Conservation (phyloP, 2,888 invertebrate species). For the Pyrgus malvae region DNA sequence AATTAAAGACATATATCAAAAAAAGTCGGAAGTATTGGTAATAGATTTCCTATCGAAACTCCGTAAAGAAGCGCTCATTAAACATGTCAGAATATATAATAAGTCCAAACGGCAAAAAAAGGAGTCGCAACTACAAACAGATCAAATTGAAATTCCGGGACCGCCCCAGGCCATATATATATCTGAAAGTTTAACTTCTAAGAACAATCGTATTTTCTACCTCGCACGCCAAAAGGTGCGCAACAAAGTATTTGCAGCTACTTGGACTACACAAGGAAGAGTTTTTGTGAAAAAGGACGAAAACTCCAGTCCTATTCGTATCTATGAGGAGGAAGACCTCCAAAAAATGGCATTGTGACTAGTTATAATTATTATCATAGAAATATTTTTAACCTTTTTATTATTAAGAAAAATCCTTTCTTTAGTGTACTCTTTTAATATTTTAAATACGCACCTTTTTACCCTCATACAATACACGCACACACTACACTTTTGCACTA, state of each 20-base stretch:
- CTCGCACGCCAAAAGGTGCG: background rate
- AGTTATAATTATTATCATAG: background rate
- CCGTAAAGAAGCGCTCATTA: constrained; percentile 9
- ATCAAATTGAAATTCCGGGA: constrained; percentile 25
- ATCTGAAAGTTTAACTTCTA: background rate
- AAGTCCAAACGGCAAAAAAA: constrained; percentile 25
- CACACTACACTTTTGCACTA: too few species aligned
- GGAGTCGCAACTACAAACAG: constrained; percentile 23
- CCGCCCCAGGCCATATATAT: constrained; percentile 12
- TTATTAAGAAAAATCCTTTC: background rate
- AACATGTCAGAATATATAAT: background rate
- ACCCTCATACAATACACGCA: too few species aligned
- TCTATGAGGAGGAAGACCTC: background rate
- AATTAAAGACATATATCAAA: constrained; percentile 29
- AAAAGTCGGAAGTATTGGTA: constrained; percentile 3
- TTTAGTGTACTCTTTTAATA: background rate
- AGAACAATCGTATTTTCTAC: background rate
- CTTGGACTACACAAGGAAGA: background rate
- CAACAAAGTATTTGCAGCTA: background rate
- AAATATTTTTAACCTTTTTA: background rate
- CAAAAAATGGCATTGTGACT: background rate
- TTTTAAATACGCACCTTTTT: too few species aligned
- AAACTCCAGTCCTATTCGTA: background rate
- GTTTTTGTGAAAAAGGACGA: background rate
- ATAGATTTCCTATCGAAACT: constrained; percentile 1